Evolutionary conservation across 35 echinoderm and acorn worm species (phyloP).

Genomic region (Apostichopus californicus): DNA sequence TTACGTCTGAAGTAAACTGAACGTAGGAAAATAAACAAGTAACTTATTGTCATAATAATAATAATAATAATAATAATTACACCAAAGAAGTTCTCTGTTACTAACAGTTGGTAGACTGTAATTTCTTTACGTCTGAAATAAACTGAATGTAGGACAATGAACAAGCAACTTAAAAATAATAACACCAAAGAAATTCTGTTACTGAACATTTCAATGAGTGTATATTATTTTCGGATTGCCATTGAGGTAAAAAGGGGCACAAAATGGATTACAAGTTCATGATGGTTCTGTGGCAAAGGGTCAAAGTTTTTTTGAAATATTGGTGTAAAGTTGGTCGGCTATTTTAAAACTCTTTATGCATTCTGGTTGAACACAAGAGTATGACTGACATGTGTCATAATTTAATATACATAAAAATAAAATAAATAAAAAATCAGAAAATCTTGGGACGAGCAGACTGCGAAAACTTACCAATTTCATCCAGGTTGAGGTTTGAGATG

Average conservation of each 20-base stretch:
- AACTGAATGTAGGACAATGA: too few relatives aligned
- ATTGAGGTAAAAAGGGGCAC: neutral
- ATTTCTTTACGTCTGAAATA: too few relatives aligned
- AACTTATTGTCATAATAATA: neutral
- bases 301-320: too few relatives aligned
- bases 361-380: neutral
- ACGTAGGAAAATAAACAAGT: neutral
- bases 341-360: neutral
- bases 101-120: too few relatives aligned
- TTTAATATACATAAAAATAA: neutral
- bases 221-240: neutral
- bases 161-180: too few relatives aligned
- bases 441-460: neutral
- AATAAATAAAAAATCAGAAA: neutral
- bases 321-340: too few relatives aligned
- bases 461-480: slow-evolving; percentile 86
- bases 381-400: neutral
- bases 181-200: too few relatives aligned
- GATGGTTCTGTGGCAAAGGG: neutral
- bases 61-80: too few relatives aligned
- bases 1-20: slow-evolving; percentile 95
- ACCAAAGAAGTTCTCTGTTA: too few relatives aligned
- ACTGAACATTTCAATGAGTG: too few relatives aligned
- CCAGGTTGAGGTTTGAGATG: slow-evolving; percentile 76
- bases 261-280: neutral